Evolutionary conservation across 2,888 invertebrate species (phyloP).

Genomic region (Dicroscelio sp.): DNA sequence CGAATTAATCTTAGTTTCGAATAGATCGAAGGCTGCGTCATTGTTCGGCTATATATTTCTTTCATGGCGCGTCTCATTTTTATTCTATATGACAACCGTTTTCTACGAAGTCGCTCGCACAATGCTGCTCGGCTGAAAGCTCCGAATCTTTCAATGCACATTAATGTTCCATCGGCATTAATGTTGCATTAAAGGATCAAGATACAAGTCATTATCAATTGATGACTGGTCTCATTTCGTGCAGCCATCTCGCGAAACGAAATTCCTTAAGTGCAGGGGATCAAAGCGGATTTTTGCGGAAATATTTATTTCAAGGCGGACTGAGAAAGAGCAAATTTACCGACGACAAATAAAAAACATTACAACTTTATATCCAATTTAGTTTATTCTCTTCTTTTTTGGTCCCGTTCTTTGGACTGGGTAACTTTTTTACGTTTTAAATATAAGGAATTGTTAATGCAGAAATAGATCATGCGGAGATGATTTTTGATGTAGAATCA

Average conservation of each 20-base stretch:
- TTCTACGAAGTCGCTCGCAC: constrained; percentile 53
- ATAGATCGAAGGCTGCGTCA: constrained; percentile 76
- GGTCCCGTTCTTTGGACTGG: too few species aligned
- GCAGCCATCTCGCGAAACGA: background rate
- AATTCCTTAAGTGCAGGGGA: constrained; percentile 43
- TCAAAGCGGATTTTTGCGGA: constrained; percentile 25
- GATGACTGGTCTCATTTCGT: constrained; percentile 10
- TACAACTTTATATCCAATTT: background rate
- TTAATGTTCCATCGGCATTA: constrained; percentile 63
- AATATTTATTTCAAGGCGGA: constrained; percentile 38
- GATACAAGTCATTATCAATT: constrained; percentile 65
- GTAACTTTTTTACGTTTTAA: too few species aligned
- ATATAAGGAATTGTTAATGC: too few species aligned
- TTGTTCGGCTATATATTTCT: constrained; percentile 75
- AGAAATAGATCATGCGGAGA: too few species aligned
- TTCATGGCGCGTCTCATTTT: constrained; percentile 71
- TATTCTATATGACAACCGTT: constrained; percentile 71
- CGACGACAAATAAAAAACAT: background rate
- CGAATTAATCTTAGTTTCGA: constrained; percentile 75
- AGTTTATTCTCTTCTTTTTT: too few species aligned
- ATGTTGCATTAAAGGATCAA: constrained; percentile 58
- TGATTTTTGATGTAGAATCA: too few species aligned
- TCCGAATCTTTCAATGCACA: constrained; percentile 55
- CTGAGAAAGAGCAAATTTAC: background rate
- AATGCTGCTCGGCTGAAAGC: constrained; percentile 58